phyloP scores from a whole-genome alignment of 2,888 invertebrate genomes.

The Eubasilissa splendida region DNA sequence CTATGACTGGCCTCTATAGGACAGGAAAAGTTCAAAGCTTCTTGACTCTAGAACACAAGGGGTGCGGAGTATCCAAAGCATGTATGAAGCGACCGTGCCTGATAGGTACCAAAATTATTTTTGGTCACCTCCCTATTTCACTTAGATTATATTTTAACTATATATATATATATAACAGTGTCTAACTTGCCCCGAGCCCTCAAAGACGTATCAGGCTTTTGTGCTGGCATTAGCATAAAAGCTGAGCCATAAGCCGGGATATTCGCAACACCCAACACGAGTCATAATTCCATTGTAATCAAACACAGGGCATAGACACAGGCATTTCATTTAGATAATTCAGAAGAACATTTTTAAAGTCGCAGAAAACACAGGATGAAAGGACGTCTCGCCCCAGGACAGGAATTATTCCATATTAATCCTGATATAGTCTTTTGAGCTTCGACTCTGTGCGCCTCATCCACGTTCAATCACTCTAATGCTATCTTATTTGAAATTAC shows the following conservation, averaged over 20 bases:
- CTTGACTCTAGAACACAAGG: no score
- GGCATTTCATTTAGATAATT: slow-evolving; percentile 58
- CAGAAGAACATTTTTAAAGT: slow-evolving; percentile 54
- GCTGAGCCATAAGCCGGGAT: slow-evolving; percentile 31
- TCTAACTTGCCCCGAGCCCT: no score
- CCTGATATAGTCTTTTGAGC: slow-evolving; percentile 29
- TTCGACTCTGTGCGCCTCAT: slow-evolving; percentile 20
- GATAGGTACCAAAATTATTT: neutral
- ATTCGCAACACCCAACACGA: neutral
- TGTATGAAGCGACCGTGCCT: neutral
- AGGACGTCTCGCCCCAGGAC: slow-evolving; percentile 20
- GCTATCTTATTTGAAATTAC: slow-evolving; percentile 47
- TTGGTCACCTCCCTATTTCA: neutral
- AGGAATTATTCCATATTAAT: slow-evolving; percentile 43
- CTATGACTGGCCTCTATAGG: no score
- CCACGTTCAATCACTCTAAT: slow-evolving; percentile 48
- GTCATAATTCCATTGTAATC: slow-evolving; percentile 36
- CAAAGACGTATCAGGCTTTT: slow-evolving; percentile 7
- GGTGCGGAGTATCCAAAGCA: neutral
- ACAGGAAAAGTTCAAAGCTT: no score
- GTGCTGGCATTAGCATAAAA: slow-evolving; percentile 1
- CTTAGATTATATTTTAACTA: neutral
- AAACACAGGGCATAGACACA: slow-evolving; percentile 32
- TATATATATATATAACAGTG: no score
- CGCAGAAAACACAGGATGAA: slow-evolving; percentile 15